Evolutionary conservation across 2,113 vertebrate species (phyloP), one percentile per base, ranked within the genome.

Genomic region (Ameiurus melas): DNA sequence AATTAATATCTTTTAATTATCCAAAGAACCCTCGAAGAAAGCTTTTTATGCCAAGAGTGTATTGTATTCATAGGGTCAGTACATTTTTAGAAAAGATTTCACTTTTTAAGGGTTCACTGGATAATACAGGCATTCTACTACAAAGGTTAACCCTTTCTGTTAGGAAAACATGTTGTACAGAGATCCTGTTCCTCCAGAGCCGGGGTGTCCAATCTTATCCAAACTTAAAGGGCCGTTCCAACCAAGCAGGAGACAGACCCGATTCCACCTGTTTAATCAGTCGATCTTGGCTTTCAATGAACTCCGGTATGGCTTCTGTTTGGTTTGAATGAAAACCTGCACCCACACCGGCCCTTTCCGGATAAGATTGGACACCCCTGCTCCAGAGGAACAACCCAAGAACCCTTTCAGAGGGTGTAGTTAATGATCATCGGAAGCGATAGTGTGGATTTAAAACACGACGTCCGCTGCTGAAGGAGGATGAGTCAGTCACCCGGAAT

Each of bases 401-500:
- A 51, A 83, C 19, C 66, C 27, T 7, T 30, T 64, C 30, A 14
- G n/a, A 64, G 33, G 33, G 53, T 43, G 79, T 30, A 71, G 27
- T 81, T 55, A 80, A 25, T 30, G 1, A 53, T 55, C 36, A 33
- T 33, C 55, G 10, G 53, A 55, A 62, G 12, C 17, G 20, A 73
- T 57, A 58, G 53, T 12, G n/a, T 6, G 33, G 79, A 81, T 58
- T 58, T 58, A 81, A 47, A n/a, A 19, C 64, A 30, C 27, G 64
- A n/a, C 6, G 19, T 25, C 39, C 4, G 4, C 19, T 60, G 62
- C 39, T 10, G 62, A 27, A 16, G 14, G 43, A 84, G 62, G 62
- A 68, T 16, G 60, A 84, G 2, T 43, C 82, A n/a, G 60, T 66
- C 36, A 87, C 19, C 51, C 36, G 66, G 60, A 87, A 75, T 43